Base-by-base conservation (phyloP, 2,113 vertebrate species). In the Silurus glanis region DNA sequence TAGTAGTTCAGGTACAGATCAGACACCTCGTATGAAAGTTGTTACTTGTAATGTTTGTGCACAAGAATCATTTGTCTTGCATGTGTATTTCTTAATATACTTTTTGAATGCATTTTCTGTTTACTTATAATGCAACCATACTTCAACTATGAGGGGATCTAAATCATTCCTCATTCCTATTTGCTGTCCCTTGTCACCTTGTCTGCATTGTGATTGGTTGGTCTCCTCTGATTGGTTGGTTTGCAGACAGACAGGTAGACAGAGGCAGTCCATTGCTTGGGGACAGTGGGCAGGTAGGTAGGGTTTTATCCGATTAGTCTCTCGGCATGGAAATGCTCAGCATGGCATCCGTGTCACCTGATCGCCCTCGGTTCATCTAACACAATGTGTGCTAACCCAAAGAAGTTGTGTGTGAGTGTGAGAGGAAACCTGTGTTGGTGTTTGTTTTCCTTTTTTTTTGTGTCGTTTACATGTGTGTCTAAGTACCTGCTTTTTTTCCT, bases 281-380 rank as follows among this genome's bases (percentile, higher is more conserved):
- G 90, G 93, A 94, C 83, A 89, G 93, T 93, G 92, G 94, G 93
- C 94, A 95, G 94, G 95, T 95, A 95, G 93, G 94, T 94, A 88
- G 89, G 92, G 87, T 91, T 90, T 87, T 72, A 88, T 90, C 62
- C 90, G 86, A 91, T 90, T 92, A 86, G 89, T 71, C 80, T 91
- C 90, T 94, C 92, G 90, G 95, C 94, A 94, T 94, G 93, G 91
- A 91, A 89, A 89, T 82, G 87, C 90, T 94, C 87, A 80, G 94
- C 94, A 94, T 95, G 93, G 94, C 94, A 94, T 93, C 79, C 28
- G 64, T 84, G 80, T 89, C 87, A 88, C 81, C 85, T 55, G 17
- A 71, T 89, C 84, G 67, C 71, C 58, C 84, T 74, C 87, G 85
- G 91, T 85, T 85, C 82, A 61, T 85, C 82, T 89, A 90, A 89